These are phyloP conservation scores for Aphis craccivora DNA, from an alignment of 1,140 invertebrate genomes.

Conservation along the genomic window DNA sequence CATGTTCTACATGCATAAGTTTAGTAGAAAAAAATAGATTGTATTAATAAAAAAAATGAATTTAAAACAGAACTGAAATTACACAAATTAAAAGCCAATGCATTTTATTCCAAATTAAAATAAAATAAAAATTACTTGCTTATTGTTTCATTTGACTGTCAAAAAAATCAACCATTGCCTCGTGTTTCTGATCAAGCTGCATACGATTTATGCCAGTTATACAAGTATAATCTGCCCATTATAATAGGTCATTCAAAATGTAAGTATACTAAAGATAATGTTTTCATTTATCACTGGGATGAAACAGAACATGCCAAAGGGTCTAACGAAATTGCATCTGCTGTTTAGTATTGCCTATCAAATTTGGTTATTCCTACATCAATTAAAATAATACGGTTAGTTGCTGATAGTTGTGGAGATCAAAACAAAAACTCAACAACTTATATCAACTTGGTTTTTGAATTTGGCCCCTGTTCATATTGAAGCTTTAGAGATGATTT, in stretches of 20 bases:
- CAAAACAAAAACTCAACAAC: slow-evolving; percentile 63
- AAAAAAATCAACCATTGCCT: slow-evolving; percentile 63
- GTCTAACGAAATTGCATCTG: slow-evolving; percentile 62
- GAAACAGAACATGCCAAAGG: slow-evolving; percentile 60
- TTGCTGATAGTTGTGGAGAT: slow-evolving; percentile 62
- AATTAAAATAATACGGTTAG: slow-evolving; percentile 60
- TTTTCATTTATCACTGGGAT: slow-evolving; percentile 22
- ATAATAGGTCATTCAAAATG: slow-evolving; percentile 62
- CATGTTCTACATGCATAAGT: slow-evolving; percentile 60
- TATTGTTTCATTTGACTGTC: slow-evolving; percentile 63
- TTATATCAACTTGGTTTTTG: slow-evolving; percentile 61
- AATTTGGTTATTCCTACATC: slow-evolving; percentile 59
- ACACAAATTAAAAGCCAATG: slow-evolving; percentile 31
- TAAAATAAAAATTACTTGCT: slow-evolving; percentile 54
- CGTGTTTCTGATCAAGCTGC: slow-evolving; percentile 62
- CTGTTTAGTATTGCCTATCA: slow-evolving; percentile 61
- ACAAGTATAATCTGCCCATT: slow-evolving; percentile 64
- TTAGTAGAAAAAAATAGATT: slow-evolving; percentile 57
- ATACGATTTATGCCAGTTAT: slow-evolving; percentile 64
- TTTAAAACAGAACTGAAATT: background rate
- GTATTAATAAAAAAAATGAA: background rate
- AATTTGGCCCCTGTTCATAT: slow-evolving; percentile 60
- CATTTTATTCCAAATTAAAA: slow-evolving; percentile 33
- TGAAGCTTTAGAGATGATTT: slow-evolving; percentile 60
- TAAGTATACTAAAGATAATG: slow-evolving; percentile 21